phyloP scores from a whole-genome alignment of 2,113 vertebrate genomes.

The Nyctereutes procyonoides region DNA sequence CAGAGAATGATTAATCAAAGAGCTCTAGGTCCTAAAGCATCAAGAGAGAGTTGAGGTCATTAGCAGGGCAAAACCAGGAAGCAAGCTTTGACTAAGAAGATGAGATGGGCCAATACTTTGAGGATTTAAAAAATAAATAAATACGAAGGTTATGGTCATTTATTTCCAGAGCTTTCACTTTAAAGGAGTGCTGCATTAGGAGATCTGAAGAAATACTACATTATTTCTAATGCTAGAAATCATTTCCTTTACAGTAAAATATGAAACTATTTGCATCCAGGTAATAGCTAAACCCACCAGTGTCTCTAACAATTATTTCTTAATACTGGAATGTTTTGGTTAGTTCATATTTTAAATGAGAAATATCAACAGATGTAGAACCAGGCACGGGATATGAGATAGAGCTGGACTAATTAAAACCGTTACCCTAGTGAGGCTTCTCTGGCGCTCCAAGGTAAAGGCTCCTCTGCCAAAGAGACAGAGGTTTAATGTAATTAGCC shows the following conservation, averaged over 20 bases:
- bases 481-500: slow-evolving; percentile 77
- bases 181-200: slow-evolving; percentile 45
- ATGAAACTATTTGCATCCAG: slow-evolving; percentile 31
- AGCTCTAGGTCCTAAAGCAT: slow-evolving; percentile 74
- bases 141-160: not conserved
- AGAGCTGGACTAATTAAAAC: slow-evolving; percentile 72
- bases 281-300: not conserved
- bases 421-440: slow-evolving; percentile 66
- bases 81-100: slow-evolving; percentile 79
- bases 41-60: slow-evolving; percentile 82
- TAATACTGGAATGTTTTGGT: slow-evolving; percentile 48
- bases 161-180: slow-evolving; percentile 62
- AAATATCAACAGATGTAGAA: slow-evolving; percentile 72
- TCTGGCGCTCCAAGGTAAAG: slow-evolving; percentile 63
- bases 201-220: slow-evolving; percentile 48
- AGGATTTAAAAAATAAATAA: slow-evolving; percentile 72
- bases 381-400: slow-evolving; percentile 27
- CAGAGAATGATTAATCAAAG: slow-evolving; percentile 85
- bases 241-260: slow-evolving; percentile 25
- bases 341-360: slow-evolving; percentile 67
- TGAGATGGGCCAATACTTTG: slow-evolving; percentile 61
- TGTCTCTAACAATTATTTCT: slow-evolving; percentile 61
- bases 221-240: slow-evolving; percentile 60
- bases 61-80: slow-evolving; percentile 77
- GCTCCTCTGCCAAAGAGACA: slow-evolving; percentile 71